Base-by-base conservation (phyloP, 2,797 vertebrate species). In the Anguilla obscura region DNA sequence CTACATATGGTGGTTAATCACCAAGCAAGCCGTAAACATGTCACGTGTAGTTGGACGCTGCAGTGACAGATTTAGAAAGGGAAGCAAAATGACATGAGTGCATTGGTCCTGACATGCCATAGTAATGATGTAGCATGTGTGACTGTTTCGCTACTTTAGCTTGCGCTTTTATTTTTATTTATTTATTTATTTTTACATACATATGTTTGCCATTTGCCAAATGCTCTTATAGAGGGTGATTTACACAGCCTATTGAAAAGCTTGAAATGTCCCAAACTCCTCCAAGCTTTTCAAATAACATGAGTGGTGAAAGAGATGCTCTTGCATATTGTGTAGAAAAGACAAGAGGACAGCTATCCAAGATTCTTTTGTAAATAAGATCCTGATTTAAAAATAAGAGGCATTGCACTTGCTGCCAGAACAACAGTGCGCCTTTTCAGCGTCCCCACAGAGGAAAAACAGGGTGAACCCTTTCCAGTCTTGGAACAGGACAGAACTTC, bases 391-490 rank as follows among this genome's bases (percentile, higher is more conserved):
- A 87, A 89, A 86, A 86, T 56, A 76, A 36, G 40, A 21, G 45
- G 45, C 18, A 24, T 66, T 50, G 83, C 69, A 71, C 45, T 82
- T 50, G 79, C 40, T 48, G 79, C 63, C 86, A 71, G 83, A 88
- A 95, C 92, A 94, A 94, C 92, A 90, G 66, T 58, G 87, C 86
- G 83, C 74, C 94, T 94, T 90, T 95, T 63, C 86, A 71, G 79
- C 89, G 88, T 52, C 60, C 21, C 50, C 16, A 24, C 84, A 88
- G 21, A 79, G 54, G 84, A 71, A 86, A 83, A 82, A 33, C 90
- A 87, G 91, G 85, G 87, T 79, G 87, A 87, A 85, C 91, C 91
- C 88, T 92, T 90, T 45, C 50, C 87, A 84, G 88, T 71, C 79
- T 89, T 87, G 86, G 74, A 93, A 60, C 36, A 56, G 69, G 86